Base-by-base conservation (phyloP, 2,113 vertebrate species). In the Herpetotheres cachinnans region DNA sequence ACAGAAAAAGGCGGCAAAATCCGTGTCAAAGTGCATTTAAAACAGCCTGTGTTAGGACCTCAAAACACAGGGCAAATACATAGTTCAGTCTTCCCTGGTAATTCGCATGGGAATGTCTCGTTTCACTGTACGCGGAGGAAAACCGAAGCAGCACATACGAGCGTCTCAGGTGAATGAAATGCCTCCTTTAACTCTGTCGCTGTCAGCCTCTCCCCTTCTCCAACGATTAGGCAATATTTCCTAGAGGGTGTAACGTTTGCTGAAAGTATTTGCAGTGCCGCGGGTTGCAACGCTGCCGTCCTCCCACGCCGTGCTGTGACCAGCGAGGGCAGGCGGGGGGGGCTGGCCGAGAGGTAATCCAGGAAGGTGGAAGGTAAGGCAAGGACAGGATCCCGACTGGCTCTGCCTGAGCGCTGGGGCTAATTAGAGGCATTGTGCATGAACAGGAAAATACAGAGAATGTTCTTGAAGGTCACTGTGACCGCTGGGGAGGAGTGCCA, bases 191-290 rank as follows among this genome's bases (percentile, higher is more conserved):
- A 2, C 55, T 29, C 69, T 11, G 6, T 1, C 27, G 1, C 70
- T 13, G 21, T 11, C 76, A 7, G 76, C 76, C 88, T 91, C 85
- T 83, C 77, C 81, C 72, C 24, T 46, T 29, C 72, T 67, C 52
- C 82, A n/a, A 12, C 56, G 24, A 16, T 81, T 52, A 32, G 93
- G 88, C 91, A 89, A 83, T 9, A 15, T 76, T 96, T 96, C 93
- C 93, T 87, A 27, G 82, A 92, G 91, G 95, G 91, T 83, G 95
- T 21, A 71, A 89, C 30, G 11, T 50, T 78, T 70, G 72, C 61
- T 15, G 76, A 36, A 36, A 29, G 71, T 26, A 25, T 83, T 76
- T 76, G 50, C 62, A 2, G 19, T 34, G 27, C 40, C 5, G 1
- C 4, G 6, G 86, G 40, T 76, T 91, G 76, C 83, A 6, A 73